phyloP scores from a whole-genome alignment of 2,113 vertebrate genomes.

The Rattus norvegicus region DNA sequence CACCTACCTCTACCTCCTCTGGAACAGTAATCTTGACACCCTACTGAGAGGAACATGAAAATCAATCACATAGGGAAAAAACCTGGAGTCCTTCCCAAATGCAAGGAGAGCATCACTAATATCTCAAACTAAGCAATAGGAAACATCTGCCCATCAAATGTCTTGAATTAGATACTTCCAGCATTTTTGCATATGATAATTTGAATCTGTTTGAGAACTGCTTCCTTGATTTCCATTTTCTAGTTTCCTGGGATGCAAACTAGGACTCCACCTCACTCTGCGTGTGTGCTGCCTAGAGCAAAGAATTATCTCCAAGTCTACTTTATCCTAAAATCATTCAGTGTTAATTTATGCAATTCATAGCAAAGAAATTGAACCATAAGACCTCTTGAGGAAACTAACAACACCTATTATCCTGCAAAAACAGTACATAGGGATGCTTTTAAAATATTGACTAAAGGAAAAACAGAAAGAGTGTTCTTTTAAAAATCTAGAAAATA shows the following conservation, averaged over 20 bases:
- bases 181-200: background rate
- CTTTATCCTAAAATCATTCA: background rate
- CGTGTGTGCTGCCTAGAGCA: background rate
- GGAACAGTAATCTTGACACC: too few relatives aligned
- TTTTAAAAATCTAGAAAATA: slow-evolving; percentile 11
- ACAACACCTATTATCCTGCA: background rate
- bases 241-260: background rate
- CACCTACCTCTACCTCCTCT: too few relatives aligned
- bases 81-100: too few relatives aligned
- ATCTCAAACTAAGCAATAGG: too few relatives aligned
- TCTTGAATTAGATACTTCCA: background rate
- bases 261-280: background rate
- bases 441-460: background rate
- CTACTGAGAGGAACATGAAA: too few relatives aligned
- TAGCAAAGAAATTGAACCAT: background rate
- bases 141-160: too few relatives aligned
- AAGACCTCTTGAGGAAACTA: background rate
- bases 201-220: background rate
- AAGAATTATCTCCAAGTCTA: background rate
- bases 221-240: background rate
- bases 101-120: too few relatives aligned
- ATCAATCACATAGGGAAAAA: too few relatives aligned
- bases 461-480: background rate
- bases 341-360: background rate
- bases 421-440: background rate